Conservation (phyloP, 2,113 vertebrate species). For the Pomatorhinus ruficollis region DNA sequence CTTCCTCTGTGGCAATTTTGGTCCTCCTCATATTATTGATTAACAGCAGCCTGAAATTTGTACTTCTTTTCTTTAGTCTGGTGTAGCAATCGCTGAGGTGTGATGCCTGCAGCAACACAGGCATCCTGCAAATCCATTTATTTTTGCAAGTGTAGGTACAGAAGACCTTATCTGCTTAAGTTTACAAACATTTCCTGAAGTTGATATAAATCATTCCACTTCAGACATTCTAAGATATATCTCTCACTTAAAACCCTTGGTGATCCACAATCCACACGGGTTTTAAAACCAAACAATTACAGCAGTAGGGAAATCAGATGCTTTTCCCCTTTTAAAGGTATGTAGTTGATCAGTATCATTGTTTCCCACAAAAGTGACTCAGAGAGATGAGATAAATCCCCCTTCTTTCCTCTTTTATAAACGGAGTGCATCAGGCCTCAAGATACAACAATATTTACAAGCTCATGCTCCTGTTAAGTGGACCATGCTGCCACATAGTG, state of each 20-base stretch:
- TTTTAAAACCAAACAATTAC: neutral
- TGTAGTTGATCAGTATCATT: neutral
- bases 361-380: neutral
- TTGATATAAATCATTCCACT: neutral
- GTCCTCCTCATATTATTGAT: neutral
- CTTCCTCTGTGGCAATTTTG: neutral
- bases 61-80: neutral
- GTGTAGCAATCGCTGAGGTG: neutral
- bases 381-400: slow-evolving; percentile 10
- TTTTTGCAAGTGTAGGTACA: neutral
- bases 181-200: neutral
- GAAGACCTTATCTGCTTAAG: neutral
- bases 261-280: neutral
- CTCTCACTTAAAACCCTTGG: neutral
- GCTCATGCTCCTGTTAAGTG: slow-evolving; percentile 70
- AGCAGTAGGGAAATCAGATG: neutral
- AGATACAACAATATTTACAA: neutral
- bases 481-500: slow-evolving; percentile 90
- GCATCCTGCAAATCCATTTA: neutral
- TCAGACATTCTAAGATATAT: neutral
- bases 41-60: neutral
- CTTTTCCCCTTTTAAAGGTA: neutral
- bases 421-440: neutral
- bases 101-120: neutral
- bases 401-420: neutral